Conservation (phyloP, 1,140 invertebrate species). For the Archivesica marissinica region DNA sequence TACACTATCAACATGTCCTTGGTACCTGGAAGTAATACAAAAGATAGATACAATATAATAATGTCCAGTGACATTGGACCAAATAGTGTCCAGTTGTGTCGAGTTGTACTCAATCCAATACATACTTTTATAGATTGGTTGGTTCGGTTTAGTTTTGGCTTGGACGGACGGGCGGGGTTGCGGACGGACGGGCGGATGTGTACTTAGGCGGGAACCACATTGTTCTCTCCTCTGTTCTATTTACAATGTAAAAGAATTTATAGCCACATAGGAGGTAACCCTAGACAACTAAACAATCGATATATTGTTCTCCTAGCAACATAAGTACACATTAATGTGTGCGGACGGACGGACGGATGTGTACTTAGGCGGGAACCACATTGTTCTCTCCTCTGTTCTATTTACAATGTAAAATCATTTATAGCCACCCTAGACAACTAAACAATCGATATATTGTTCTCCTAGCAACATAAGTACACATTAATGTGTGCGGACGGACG, state of each 20-base stretch:
- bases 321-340: neutral
- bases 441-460: neutral
- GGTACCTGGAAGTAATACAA: conserved; percentile 22
- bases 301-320: neutral
- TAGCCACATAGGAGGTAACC: no score
- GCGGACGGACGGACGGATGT: no score
- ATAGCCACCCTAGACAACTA: neutral
- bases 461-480: neutral
- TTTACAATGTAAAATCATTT: neutral
- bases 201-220: no score
- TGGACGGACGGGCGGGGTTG: no score
- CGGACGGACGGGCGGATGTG: no score
- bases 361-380: no score
- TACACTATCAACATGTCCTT: conserved; percentile 28
- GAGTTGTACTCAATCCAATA: no score
- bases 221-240: neutral
- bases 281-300: neutral
- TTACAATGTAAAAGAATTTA: neutral
- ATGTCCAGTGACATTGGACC: no score
- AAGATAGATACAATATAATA: neutral
- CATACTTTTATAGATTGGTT: no score
- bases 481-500: neutral
- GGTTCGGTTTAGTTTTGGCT: no score
- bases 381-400: neutral
- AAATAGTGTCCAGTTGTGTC: no score